phyloP scores from a whole-genome alignment of 1,140 invertebrate species.

The Conus betulinus region DNA sequence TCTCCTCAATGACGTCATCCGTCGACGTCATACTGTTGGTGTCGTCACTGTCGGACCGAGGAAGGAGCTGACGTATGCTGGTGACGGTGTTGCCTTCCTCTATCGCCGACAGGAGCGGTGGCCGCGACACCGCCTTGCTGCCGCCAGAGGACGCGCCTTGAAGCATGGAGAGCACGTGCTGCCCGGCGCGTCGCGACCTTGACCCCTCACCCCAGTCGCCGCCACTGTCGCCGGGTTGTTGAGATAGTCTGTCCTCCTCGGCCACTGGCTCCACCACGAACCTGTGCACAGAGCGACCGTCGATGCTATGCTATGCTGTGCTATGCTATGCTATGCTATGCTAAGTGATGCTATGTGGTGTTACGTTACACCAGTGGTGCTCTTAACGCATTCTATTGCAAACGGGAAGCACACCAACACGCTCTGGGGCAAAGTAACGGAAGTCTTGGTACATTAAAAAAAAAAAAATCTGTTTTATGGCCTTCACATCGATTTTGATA shows the following conservation, averaged over 20 bases:
- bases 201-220: background rate
- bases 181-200: background rate
- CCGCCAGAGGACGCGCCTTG: conserved; percentile 37
- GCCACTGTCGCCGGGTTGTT: background rate
- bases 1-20: background rate
- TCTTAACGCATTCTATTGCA: too few relatives aligned
- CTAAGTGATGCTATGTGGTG: too few relatives aligned
- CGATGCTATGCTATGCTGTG: too few relatives aligned
- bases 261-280: conserved; percentile 62
- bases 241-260: conserved; percentile 19
- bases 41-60: conserved; percentile 12
- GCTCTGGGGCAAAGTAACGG: too few relatives aligned
- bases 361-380: too few relatives aligned
- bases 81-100: conserved; percentile 67
- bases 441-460: too few relatives aligned
- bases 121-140: conserved; percentile 54
- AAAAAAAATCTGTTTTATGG: too few relatives aligned
- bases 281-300: conserved; percentile 29
- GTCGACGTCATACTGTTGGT: background rate
- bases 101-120: conserved; percentile 67
- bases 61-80: conserved; percentile 58
- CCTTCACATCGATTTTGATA: too few relatives aligned
- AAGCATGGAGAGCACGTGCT: conserved; percentile 34
- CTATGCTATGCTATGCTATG: too few relatives aligned
- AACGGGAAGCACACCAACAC: too few relatives aligned